phyloP scores from a whole-genome alignment of 2,113 vertebrate species.

The Diadophis punctatus region DNA sequence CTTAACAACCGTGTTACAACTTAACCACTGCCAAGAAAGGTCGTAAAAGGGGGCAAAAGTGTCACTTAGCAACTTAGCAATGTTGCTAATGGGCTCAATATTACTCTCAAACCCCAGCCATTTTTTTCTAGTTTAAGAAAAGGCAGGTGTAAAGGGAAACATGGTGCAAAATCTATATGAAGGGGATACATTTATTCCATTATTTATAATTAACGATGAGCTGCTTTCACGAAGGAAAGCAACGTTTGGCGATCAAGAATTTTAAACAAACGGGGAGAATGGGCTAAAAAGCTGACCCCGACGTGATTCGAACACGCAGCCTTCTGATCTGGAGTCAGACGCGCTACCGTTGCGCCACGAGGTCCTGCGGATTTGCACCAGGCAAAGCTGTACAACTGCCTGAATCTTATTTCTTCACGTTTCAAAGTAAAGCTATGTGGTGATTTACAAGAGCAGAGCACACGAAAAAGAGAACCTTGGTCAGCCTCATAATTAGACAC shows the following conservation, averaged over 20 bases:
- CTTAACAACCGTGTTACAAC: background rate
- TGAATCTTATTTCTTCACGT: rapidly evolving
- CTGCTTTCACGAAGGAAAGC: background rate
- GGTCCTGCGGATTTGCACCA: rapidly evolving
- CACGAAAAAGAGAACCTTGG: background rate
- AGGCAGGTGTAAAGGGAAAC: background rate
- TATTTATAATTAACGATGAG: background rate
- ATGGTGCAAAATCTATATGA: background rate
- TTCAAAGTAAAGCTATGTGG: background rate
- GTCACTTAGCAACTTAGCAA: background rate
- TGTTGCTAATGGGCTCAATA: background rate
- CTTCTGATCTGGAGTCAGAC: conserved; percentile 79
- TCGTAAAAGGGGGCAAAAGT: background rate
- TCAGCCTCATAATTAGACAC: background rate
- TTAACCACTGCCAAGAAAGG: background rate
- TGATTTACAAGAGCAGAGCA: background rate
- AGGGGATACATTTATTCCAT: background rate
- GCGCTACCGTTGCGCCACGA: conserved; percentile 78
- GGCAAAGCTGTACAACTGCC: background rate
- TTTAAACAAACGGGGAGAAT: background rate
- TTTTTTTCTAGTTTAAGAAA: background rate
- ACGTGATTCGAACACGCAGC: conserved; percentile 78
- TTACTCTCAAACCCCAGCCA: background rate
- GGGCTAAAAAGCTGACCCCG: conserved; percentile 54
- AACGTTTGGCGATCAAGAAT: background rate